phyloP scores from a whole-genome alignment of 2,113 vertebrate species.

The Danionella cerebrum region DNA sequence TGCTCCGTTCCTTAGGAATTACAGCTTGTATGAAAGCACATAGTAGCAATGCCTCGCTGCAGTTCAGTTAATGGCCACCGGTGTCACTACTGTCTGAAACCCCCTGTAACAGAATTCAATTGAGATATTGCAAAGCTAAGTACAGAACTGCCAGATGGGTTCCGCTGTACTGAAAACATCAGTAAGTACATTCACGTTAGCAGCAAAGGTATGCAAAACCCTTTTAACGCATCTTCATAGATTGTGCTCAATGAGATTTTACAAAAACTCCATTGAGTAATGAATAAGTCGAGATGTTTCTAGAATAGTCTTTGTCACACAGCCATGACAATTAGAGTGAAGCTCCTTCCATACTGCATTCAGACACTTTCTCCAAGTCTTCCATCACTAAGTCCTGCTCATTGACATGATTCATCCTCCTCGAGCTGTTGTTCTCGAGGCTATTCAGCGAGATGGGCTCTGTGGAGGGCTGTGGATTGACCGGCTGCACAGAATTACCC shows the following conservation, averaged over 20 bases:
- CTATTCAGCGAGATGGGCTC: constrained; percentile 66
- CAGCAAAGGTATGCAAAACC: not conserved
- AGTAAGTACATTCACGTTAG: constrained; percentile 7
- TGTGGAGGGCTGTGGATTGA: constrained; percentile 43
- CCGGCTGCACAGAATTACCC: constrained; percentile 62
- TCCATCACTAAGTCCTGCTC: constrained; percentile 71
- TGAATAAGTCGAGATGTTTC: not conserved
- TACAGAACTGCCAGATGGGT: not conserved
- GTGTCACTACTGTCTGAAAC: too few relatives aligned
- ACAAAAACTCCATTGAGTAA: not conserved
- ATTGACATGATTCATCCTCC: constrained; percentile 50
- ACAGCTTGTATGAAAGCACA: too few relatives aligned
- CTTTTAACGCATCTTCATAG: not conserved
- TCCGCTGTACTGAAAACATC: not conserved
- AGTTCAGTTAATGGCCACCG: too few relatives aligned
- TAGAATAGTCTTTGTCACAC: not conserved
- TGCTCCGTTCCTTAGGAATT: too few relatives aligned
- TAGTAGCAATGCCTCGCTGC: too few relatives aligned
- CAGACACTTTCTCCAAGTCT: constrained; percentile 61
- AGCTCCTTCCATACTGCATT: constrained; percentile 54
- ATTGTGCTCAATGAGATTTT: not conserved
- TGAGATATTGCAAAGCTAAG: not conserved
- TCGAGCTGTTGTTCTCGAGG: constrained; percentile 49
- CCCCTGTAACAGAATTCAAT: not conserved
- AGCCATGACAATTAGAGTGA: constrained; percentile 36